Conservation (phyloP, 1,140 invertebrate genomes). For the Pseudomyrmex sp. region DNA sequence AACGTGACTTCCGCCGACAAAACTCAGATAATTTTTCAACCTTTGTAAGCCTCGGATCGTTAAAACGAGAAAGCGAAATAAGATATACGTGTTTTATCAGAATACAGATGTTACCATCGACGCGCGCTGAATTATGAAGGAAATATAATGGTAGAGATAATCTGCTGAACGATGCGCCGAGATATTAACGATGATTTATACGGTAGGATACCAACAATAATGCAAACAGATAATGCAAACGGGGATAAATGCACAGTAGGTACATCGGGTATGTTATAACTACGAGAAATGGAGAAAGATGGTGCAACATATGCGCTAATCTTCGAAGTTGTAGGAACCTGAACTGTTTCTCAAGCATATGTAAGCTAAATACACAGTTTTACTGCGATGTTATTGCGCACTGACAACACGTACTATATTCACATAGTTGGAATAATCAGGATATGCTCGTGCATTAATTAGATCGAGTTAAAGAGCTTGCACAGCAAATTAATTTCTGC, state of each 20-base stretch:
- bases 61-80: slow-evolving; percentile 46
- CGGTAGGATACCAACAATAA: slow-evolving; percentile 13
- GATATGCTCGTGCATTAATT: slow-evolving; percentile 9
- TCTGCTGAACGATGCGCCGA: slow-evolving; percentile 38
- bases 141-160: slow-evolving; percentile 55
- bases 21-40: slow-evolving; percentile 30
- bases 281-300: slow-evolving; percentile 13
- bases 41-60: neutral
- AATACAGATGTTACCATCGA: neutral
- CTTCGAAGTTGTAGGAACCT: slow-evolving; percentile 6
- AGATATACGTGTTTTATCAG: slow-evolving; percentile 52
- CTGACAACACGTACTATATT: neutral
- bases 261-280: neutral
- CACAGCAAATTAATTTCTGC: neutral
- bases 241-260: neutral
- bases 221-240: slow-evolving; percentile 10
- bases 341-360: slow-evolving; percentile 2
- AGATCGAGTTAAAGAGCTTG: neutral
- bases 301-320: slow-evolving; percentile 4
- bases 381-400: neutral
- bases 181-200: slow-evolving; percentile 48
- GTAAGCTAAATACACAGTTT: neutral
- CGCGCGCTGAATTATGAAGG: slow-evolving; percentile 37
- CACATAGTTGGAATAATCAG: neutral
- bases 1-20: slow-evolving; percentile 50